Evolutionary conservation across 1,140 invertebrate genomes (phyloP).

Genomic region (Cotesia chilonis): DNA sequence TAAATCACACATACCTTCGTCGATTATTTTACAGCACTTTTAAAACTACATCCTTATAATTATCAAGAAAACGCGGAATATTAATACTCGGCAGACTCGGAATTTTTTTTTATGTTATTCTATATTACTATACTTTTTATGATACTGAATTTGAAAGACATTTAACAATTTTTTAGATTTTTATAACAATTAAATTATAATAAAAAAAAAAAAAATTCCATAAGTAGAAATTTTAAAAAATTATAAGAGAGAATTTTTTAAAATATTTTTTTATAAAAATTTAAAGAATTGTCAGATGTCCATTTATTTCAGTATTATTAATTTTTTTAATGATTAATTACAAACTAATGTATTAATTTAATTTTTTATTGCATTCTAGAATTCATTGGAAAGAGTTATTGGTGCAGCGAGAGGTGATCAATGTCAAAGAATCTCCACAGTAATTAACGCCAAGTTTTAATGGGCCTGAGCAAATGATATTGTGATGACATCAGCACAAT

Average conservation of each 20-base stretch:
- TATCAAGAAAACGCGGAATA: neutral
- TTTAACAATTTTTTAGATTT: too few relatives aligned
- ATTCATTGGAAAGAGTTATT: constrained; percentile 62
- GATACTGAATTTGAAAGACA: too few relatives aligned
- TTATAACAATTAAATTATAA: too few relatives aligned
- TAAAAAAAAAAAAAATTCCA: too few relatives aligned
- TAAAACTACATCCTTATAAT: neutral
- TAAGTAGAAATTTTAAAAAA: too few relatives aligned
- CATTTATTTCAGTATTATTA: too few relatives aligned
- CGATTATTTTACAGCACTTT: constrained; percentile 5
- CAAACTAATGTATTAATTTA: neutral
- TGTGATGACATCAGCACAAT: neutral
- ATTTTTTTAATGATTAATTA: neutral
- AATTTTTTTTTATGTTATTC: too few relatives aligned
- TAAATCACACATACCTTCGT: constrained; percentile 12
- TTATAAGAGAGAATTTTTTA: too few relatives aligned
- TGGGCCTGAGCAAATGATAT: neutral
- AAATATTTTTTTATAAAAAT: too few relatives aligned
- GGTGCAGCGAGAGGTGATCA: constrained; percentile 64
- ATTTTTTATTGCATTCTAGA: constrained; percentile 52
- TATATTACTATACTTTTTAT: too few relatives aligned
- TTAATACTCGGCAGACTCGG: neutral
- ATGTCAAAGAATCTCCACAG: constrained; percentile 38
- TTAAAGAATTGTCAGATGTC: too few relatives aligned
- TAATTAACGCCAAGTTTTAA: neutral